A percentile compares a stretch with the other conserved stretches of the same genome.
Evolutionary conservation across 37 sponge, comb jelly and placozoan genomes (phyloP).

Genomic region (Mnemiopsis leidyi): DNA sequence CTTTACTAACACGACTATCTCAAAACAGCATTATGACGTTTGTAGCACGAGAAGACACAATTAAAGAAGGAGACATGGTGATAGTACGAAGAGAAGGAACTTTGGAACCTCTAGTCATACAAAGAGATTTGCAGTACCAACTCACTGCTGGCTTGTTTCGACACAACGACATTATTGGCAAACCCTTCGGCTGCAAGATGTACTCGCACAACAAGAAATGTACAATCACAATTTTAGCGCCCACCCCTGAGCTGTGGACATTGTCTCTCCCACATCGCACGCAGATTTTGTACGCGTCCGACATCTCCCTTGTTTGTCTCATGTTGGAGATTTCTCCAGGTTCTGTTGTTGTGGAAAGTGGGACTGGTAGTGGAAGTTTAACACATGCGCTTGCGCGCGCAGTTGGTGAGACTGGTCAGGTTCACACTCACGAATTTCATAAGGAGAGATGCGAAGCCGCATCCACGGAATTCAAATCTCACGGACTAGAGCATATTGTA

Average conservation of each 20-base stretch:
- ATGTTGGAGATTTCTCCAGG: constrained; percentile 88
- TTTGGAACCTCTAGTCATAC: constrained; percentile 2
- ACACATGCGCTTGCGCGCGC: constrained; percentile 89
- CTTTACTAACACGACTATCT: neutral
- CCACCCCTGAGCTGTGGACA: constrained; percentile 98
- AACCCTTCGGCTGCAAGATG: constrained; percentile 86
- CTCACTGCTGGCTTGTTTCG: constrained; percentile 74
- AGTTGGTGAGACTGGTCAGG: constrained; percentile 86
- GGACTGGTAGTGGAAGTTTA: constrained; percentile 95
- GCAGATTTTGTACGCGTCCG: constrained; percentile 90
- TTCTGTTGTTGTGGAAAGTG: constrained; percentile 71
- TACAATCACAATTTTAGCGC: constrained; percentile 77
- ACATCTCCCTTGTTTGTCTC: constrained; percentile 79
- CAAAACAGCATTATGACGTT: constrained; percentile 71
- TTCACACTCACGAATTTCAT: constrained; percentile 95
- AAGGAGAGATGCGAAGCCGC: constrained; percentile 78
- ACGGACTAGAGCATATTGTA: constrained; percentile 81
- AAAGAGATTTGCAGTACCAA: constrained; percentile 72
- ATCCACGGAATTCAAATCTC: constrained; percentile 78
- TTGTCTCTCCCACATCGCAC: constrained; percentile 91
- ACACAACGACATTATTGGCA: constrained; percentile 84
- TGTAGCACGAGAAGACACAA: constrained; percentile 64
- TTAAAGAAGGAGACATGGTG: constrained; percentile 79
- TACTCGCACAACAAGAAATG: constrained; percentile 75
- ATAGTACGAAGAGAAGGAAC: constrained; percentile 69